phyloP scores from a whole-genome alignment of 1,140 invertebrate species.

The Tenebrio molitor region DNA sequence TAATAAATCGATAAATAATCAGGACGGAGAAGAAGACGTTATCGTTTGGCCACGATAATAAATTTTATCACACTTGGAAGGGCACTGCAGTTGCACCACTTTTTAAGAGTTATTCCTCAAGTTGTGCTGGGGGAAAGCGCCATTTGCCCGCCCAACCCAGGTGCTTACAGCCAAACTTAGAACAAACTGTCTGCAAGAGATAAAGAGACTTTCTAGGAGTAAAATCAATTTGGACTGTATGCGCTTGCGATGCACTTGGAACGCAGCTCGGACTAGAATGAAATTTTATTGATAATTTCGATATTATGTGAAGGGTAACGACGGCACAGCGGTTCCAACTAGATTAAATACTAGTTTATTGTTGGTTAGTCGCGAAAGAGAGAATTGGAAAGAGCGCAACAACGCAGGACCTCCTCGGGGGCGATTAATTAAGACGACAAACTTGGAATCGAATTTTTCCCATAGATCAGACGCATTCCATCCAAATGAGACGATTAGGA shows the following conservation, averaged over 20 bases:
- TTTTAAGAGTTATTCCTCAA: conserved; percentile 22
- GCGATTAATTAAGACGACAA: conserved; percentile 7
- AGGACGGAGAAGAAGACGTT: conserved; percentile 1
- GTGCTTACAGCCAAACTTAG: conserved; percentile 33
- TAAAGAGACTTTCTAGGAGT: conserved; percentile 1
- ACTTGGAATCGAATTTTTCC: background rate
- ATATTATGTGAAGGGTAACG: background rate
- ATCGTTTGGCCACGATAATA: background rate
- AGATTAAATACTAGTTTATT: conserved; percentile 4
- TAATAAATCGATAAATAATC: conserved; percentile 35
- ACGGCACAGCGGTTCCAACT: background rate
- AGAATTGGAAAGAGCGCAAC: no score
- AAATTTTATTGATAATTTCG: conserved; percentile 15
- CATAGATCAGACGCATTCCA: no score
- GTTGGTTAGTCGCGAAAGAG: background rate
- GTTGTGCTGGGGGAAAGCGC: conserved; percentile 5
- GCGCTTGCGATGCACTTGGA: background rate
- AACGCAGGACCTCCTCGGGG: background rate
- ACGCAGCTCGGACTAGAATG: background rate
- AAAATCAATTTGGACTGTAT: conserved; percentile 21
- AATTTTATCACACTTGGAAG: conserved; percentile 2
- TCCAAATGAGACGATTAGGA: conserved; percentile 24
- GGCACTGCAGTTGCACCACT: conserved; percentile 26
- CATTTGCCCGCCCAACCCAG: conserved; percentile 15
- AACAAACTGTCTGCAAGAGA: conserved; percentile 38